Percentiles rank a stretch among this genome's conserved stretches.
These are phyloP conservation scores for Eumerus sabulonum DNA, from an alignment of 2,888 invertebrate species.

Conservation along the genomic window DNA sequence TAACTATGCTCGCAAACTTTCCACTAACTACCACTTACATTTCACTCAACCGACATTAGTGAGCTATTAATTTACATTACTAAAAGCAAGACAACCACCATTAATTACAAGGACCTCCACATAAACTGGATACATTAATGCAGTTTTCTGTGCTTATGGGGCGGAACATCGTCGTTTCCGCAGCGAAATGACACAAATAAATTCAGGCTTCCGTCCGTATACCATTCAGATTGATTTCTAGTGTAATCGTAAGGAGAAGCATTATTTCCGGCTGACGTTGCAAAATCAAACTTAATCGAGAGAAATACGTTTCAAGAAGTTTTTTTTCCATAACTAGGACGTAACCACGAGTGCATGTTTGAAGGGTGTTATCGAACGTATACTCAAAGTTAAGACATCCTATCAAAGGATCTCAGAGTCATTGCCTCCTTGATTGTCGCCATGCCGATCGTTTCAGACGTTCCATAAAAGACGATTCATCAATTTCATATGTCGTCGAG, in stretches of 20 bases:
- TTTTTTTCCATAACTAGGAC: too few species aligned
- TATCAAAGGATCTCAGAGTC: slow-evolving; percentile 5
- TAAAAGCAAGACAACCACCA: too few species aligned
- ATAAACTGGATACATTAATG: too few species aligned
- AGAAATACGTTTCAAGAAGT: slow-evolving; percentile 2
- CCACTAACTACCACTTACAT: neutral
- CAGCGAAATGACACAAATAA: too few species aligned
- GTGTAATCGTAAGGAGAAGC: slow-evolving; percentile 1
- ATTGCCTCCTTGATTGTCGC: slow-evolving; percentile 16
- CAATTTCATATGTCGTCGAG: slow-evolving; percentile 49
- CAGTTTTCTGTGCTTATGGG: too few species aligned
- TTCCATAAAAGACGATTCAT: slow-evolving; percentile 51
- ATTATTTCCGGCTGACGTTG: slow-evolving; percentile 16
- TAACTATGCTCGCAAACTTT: neutral
- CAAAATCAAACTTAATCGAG: slow-evolving; percentile 37
- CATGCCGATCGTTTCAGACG: too few species aligned
- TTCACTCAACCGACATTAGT: neutral
- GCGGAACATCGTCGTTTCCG: too few species aligned
- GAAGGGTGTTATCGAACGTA: too few species aligned
- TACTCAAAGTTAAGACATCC: slow-evolving; percentile 3
- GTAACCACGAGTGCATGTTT: too few species aligned
- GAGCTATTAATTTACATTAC: neutral
- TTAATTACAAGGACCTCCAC: too few species aligned
- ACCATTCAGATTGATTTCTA: neutral
- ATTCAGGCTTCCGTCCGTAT: neutral